phyloP scores from a whole-genome alignment of 1,140 invertebrate genomes.

The Mya arenaria region DNA sequence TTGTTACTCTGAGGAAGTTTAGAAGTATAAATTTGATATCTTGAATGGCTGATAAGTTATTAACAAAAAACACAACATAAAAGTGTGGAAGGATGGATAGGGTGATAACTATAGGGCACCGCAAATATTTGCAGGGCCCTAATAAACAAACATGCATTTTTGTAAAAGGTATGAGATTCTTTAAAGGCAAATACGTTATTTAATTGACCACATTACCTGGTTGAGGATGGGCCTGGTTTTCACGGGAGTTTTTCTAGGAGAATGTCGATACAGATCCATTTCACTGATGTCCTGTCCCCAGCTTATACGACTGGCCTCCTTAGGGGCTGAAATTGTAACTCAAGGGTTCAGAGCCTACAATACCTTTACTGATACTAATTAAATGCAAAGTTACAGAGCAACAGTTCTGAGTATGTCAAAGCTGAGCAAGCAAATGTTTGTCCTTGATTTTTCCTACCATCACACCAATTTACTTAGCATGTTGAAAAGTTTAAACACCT shows the following conservation, averaged over 20 bases:
- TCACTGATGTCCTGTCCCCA: constrained; percentile 50
- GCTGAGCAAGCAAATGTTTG: background rate
- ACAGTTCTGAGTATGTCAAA: background rate
- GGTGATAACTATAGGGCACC: too few relatives aligned
- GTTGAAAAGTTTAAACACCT: too few relatives aligned
- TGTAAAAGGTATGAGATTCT: too few relatives aligned
- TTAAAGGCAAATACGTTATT: too few relatives aligned
- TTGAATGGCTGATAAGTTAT: too few relatives aligned
- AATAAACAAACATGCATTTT: too few relatives aligned
- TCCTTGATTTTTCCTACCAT: background rate
- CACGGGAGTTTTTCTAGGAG: constrained; percentile 44
- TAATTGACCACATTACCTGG: constrained; percentile 12
- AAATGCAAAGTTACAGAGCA: background rate
- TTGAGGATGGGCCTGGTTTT: constrained; percentile 49
- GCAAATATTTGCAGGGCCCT: too few relatives aligned
- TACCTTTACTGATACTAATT: background rate
- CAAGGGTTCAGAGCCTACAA: background rate
- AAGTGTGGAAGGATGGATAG: too few relatives aligned
- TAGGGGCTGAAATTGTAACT: constrained; percentile 36
- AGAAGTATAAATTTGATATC: too few relatives aligned
- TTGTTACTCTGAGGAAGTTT: too few relatives aligned
- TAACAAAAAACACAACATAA: too few relatives aligned
- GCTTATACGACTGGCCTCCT: constrained; percentile 49
- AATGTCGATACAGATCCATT: constrained; percentile 46
- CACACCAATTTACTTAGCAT: background rate